Percentiles rank a stretch among this genome's conserved stretches.
Evolutionary conservation across 2,797 vertebrate species (phyloP).

Genomic region (Scyliorhinus canicula): DNA sequence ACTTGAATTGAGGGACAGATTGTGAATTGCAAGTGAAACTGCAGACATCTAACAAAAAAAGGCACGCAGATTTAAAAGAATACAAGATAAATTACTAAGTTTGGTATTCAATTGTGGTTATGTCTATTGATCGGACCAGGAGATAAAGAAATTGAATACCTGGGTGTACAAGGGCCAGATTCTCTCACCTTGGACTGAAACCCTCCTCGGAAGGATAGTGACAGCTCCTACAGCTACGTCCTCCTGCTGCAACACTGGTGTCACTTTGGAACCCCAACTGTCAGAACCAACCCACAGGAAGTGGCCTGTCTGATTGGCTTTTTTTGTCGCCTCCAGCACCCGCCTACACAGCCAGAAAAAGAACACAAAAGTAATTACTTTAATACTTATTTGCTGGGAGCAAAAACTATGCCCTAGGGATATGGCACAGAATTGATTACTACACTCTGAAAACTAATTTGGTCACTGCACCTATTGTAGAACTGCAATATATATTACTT

Average conservation of each 20-base stretch:
- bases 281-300: slow-evolving; percentile 96
- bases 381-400: background rate
- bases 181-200: slow-evolving; percentile 77
- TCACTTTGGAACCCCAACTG: slow-evolving; percentile 91
- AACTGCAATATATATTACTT: background rate
- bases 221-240: slow-evolving; percentile 87
- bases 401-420: background rate
- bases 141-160: background rate
- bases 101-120: background rate
- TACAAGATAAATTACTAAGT: background rate
- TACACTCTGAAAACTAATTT: background rate
- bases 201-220: slow-evolving; percentile 84
- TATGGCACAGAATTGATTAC: background rate
- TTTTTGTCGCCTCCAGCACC: slow-evolving; percentile 80
- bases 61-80: background rate
- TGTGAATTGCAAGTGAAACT: background rate
- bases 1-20: background rate
- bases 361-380: background rate
- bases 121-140: background rate
- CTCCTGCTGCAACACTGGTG: slow-evolving; percentile 81
- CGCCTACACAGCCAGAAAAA: slow-evolving; percentile 59
- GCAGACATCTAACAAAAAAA: background rate
- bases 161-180: no score
- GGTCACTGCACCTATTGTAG: background rate
- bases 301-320: slow-evolving; percentile 84